Conservation (phyloP, 2,888 invertebrate genomes). For the Eupithecia inturbata region DNA sequence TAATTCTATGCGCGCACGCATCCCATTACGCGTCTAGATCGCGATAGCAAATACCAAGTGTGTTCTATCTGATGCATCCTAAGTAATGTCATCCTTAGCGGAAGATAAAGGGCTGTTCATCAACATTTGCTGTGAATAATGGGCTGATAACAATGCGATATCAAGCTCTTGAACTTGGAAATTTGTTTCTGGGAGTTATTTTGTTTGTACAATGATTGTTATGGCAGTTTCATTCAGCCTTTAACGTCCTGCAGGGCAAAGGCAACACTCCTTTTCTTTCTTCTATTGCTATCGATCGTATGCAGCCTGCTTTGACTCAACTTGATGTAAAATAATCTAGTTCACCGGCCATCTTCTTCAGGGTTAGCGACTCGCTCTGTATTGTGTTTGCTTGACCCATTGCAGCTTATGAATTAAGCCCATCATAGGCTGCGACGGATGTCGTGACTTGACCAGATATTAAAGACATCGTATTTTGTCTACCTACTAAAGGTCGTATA, state of each 20-base stretch:
- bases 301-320: neutral
- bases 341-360: neutral
- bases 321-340: neutral
- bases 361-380: neutral
- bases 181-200: neutral
- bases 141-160: neutral
- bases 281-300: neutral
- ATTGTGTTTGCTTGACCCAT: neutral
- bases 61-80: slow-evolving; percentile 24
- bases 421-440: neutral
- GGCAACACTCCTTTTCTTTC: neutral
- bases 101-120: neutral
- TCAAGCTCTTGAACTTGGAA: neutral
- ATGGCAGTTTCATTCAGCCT: neutral
- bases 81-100: slow-evolving; percentile 23
- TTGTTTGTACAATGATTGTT: neutral
- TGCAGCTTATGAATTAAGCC: neutral
- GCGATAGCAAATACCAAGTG: slow-evolving; percentile 23
- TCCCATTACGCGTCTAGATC: slow-evolving; percentile 17
- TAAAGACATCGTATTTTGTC: neutral
- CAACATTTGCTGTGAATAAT: neutral
- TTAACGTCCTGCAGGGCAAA: neutral
- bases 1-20: slow-evolving; percentile 17
- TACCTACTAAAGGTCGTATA: neutral
- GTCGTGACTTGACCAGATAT: neutral